Evolutionary conservation across 2,888 invertebrate genomes (phyloP), one percentile per base, ranked within the genome.

Genomic region (Acleris laterana): DNA sequence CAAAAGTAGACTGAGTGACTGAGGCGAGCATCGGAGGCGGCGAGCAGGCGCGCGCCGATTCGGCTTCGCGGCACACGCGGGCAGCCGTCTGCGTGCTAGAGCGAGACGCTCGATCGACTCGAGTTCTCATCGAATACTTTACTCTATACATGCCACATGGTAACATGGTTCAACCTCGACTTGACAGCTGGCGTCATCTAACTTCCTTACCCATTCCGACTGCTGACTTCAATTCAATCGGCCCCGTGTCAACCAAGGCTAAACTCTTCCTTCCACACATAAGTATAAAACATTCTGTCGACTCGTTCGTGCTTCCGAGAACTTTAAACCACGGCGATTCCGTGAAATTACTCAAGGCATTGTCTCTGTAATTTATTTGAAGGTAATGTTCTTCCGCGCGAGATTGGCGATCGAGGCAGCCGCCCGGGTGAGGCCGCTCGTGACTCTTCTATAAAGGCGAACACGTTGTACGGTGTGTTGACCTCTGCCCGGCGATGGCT

Each of bases 301-400:
- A 72, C 77, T 71, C 77, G 71, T 80, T 80, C 81, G 79, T 86
- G 79, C 81, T 90, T 92, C 91, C 83, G 79, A 89, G 91, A 92
- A 91, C 82, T 76, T 79, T 86, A 88, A 89, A 88, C 88, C 90
- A 89, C 89, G 89, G 82, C 82, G 81, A 81, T 91, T 92, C 90
- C 81, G 83, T 86, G 91, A 91, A 93, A 84, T 79, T 87, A 86
- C 38, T 38, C 89, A 87, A 87, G 83, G 84, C 84, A 86, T 87
- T 90, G 90, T 90, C 90, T 91, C 89, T 90, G 89, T 89, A 88
- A 90, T 91, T 90, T 90, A 88, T 76, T 79, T 89, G 87, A 90
- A 88, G 88, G 84, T 84, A 88, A 83, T 84, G 83, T 84, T 88
- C 85, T 85, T 86, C 85, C 83, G 78, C 77, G 80, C 84, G 81